Percentiles rank a stretch among this genome's conserved stretches.
Conservation (phyloP, 1,140 invertebrate species). For the Octopus sinensis region DNA sequence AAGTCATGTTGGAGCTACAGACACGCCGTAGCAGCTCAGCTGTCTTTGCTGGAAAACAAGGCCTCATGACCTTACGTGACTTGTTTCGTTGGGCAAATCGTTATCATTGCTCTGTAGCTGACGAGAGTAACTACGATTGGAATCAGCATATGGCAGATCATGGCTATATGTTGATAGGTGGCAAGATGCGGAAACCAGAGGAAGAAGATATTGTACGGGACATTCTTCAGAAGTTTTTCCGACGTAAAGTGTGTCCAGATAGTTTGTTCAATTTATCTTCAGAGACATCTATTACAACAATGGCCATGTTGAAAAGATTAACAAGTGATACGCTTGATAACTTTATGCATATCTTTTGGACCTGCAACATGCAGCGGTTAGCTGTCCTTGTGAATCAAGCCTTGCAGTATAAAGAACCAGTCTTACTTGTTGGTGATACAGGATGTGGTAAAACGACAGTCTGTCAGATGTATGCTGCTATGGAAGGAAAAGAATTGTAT, state of each 20-base stretch:
- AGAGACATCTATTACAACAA: constrained; percentile 75
- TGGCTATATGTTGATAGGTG: constrained; percentile 90
- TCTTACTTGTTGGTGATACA: constrained; percentile 94
- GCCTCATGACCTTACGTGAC: constrained; percentile 92
- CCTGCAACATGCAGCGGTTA: constrained; percentile 82
- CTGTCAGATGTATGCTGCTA: constrained; percentile 78
- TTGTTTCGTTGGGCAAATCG: constrained; percentile 96
- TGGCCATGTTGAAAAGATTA: constrained; percentile 69
- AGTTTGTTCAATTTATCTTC: constrained; percentile 75
- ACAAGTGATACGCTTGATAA: constrained; percentile 41
- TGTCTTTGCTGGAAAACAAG: constrained; percentile 88
- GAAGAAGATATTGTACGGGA: constrained; percentile 71
- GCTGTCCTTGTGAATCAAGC: constrained; percentile 87
- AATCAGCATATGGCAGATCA: constrained; percentile 95
- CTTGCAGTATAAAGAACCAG: constrained; percentile 87
- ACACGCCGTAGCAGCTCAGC: constrained; percentile 77
- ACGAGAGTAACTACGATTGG: constrained; percentile 80
- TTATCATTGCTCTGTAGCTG: constrained; percentile 63
- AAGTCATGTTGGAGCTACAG: constrained; percentile 87
- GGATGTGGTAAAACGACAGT: constrained; percentile 97
- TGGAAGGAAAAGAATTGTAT: constrained; percentile 68
- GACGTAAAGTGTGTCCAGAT: constrained; percentile 71
- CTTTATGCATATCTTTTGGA: constrained; percentile 89
- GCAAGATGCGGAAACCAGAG: constrained; percentile 82
- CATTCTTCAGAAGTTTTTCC: constrained; percentile 82